Base-by-base conservation (phyloP, 2,888 invertebrate genomes). In the Entomobrya proxima region DNA sequence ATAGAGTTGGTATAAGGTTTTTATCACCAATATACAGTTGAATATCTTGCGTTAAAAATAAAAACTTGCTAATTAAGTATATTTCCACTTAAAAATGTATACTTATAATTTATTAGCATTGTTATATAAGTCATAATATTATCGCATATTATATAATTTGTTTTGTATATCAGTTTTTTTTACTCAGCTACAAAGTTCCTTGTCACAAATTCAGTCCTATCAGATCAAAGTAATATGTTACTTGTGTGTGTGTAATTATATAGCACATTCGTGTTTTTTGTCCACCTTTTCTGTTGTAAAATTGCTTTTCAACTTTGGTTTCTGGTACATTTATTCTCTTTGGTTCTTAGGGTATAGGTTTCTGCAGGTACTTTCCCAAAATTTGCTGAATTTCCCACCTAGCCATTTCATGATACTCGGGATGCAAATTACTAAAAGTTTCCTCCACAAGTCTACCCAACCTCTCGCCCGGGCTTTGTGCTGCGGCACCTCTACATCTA, bases 341-440 rank as follows among this genome's bases (percentile, higher is more conserved):
- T 69, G 69, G 69, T 69, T 35, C 15, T 85, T 64, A 86, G 5
- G 88, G 88, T 67, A 87, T 64, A 30, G 88, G 88, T 58, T 88
- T 88, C 30, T 88, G 88, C 37, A 88, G 82, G 58, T 87, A 88
- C 55, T 88, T 88, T 55, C 88, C 88, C 64, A 88, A 72, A 52
- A 87, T 44, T 47, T 88, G 88, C 24, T 87, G 87, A 24, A 88
- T 86, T 84, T 88, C 88, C 74, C 80, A 86, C 9, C 85, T 61
- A 7, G 87, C 85, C 87, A 87, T 85, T 37, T 88, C 88, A 47
- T 88, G 88, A 69, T 88, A 88, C 21, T 88, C 88, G 0, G 88
- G 88, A 47, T 88, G 88, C 21, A 88, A 52, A 58, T 88, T 88
- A 52, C 83, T 87, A 37, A 88, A 86, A 2, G 88, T 88, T 58